These are phyloP conservation scores for Monodelphis domestica DNA, from an alignment of 2,797 vertebrate genomes.

Conservation along the genomic window DNA sequence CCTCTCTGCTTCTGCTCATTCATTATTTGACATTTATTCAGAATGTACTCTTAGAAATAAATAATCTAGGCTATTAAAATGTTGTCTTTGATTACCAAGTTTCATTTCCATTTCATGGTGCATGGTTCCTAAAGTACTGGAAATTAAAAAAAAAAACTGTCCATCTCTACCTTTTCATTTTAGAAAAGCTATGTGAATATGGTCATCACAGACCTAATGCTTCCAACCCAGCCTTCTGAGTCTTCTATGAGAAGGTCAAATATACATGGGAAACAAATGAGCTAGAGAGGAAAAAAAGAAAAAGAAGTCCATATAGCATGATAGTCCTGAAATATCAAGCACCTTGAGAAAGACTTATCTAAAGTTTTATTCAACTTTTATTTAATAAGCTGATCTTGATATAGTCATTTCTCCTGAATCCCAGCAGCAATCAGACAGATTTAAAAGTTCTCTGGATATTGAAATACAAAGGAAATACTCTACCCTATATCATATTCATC, in stretches of 20 bases:
- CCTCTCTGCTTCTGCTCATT: slow-evolving; percentile 18
- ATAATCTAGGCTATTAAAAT: neutral
- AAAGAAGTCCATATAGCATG: neutral
- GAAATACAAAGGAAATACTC: slow-evolving; percentile 58
- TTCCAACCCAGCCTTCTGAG: neutral
- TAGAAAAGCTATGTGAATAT: slow-evolving; percentile 9
- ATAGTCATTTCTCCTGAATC: neutral
- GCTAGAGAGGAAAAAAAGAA: neutral
- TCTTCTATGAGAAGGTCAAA: neutral
- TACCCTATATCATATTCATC: slow-evolving; percentile 9
- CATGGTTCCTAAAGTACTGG: neutral
- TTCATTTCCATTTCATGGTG: slow-evolving; percentile 8
- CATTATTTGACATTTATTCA: slow-evolving; percentile 23
- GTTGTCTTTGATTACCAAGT: neutral
- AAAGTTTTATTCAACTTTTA: slow-evolving; percentile 9
- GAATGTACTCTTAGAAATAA: slow-evolving; percentile 10
- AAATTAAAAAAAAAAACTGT: neutral
- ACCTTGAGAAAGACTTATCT: neutral
- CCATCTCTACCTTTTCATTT: slow-evolving; percentile 8
- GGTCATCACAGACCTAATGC: neutral
- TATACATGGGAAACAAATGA: neutral
- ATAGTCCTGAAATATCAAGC: neutral
- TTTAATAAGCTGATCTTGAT: slow-evolving; percentile 8
- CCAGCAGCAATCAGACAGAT: neutral
- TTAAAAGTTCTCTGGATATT: slow-evolving; percentile 43